Percentiles rank a stretch among this genome's conserved stretches.
Conservation (phyloP, 2,113 vertebrate genomes). For the Myodes glareolus region DNA sequence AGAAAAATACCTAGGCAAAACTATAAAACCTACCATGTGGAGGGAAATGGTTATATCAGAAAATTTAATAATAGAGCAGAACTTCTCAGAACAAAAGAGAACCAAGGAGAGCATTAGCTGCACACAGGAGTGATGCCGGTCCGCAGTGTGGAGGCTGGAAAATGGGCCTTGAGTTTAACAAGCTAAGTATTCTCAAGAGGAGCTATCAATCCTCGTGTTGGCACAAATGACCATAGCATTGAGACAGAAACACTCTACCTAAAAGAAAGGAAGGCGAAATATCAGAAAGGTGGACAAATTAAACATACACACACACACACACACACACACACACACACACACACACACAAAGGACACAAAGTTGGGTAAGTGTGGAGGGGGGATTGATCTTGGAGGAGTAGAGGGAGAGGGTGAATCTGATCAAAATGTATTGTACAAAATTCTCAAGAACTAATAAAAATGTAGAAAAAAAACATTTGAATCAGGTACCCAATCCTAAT, state of each 20-base stretch:
- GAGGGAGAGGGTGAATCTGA: not conserved
- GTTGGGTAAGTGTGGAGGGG: not conserved
- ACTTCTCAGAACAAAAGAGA: slow-evolving; percentile 21
- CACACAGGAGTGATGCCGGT: not conserved
- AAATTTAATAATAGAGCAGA: slow-evolving; percentile 24
- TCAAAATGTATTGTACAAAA: not conserved
- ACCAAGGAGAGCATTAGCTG: not conserved
- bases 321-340: not conserved
- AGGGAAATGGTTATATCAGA: not conserved
- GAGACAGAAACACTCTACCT: not conserved
- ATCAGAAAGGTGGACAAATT: not conserved
- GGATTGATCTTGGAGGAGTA: not conserved
- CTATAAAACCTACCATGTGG: not conserved
- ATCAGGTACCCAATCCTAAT: not conserved
- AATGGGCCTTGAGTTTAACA: slow-evolving; percentile 1
- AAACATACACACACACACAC: not conserved
- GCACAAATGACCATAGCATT: not conserved
- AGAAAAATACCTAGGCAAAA: slow-evolving; percentile 8
- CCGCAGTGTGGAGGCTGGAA: not conserved
- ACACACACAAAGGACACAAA: not conserved
- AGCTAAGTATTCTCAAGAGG: not conserved
- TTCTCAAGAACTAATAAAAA: not conserved
- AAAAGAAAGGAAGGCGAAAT: slow-evolving; percentile 16
- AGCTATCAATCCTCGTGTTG: not conserved
- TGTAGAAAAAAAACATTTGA: not conserved